Conservation (phyloP, 2,888 invertebrate species). For the Camptogramma bilineatum region DNA sequence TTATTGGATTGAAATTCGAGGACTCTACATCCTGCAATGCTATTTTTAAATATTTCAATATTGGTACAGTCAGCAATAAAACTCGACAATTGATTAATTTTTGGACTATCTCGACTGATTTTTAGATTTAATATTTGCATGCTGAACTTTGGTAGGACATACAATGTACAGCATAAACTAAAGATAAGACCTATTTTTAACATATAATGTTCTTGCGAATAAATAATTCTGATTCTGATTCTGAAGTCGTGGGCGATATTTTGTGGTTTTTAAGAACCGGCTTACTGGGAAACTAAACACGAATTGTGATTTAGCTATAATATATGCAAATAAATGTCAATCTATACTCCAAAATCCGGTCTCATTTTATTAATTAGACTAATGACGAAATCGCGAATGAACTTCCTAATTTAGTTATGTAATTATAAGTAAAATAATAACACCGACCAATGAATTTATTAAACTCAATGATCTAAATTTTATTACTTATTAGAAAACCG, state of each 20-base stretch:
- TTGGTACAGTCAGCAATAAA: too few relatives aligned
- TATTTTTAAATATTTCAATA: too few relatives aligned
- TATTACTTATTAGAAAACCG: neutral
- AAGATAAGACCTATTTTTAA: too few relatives aligned
- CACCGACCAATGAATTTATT: constrained; percentile 3
- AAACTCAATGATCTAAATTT: neutral
- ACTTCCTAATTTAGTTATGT: constrained; percentile 1
- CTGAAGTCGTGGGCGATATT: neutral
- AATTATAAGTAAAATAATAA: neutral
- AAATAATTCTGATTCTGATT: too few relatives aligned
- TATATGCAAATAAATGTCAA: neutral
- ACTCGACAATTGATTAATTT: too few relatives aligned
- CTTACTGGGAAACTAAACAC: neutral
- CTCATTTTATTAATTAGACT: constrained; percentile 1
- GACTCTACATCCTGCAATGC: too few relatives aligned
- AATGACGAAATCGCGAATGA: constrained; percentile 1
- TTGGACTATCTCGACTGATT: too few relatives aligned
- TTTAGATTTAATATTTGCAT: too few relatives aligned
- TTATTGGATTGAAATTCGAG: too few relatives aligned
- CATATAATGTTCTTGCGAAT: too few relatives aligned
- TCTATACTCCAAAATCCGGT: constrained; percentile 2
- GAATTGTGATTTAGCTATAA: neutral
- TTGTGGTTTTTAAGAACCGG: neutral
- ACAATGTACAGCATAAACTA: too few relatives aligned
- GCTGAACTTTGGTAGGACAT: too few relatives aligned